phyloP scores from a whole-genome alignment of 2,113 vertebrate species.

The Erpornis zantholeuca region DNA sequence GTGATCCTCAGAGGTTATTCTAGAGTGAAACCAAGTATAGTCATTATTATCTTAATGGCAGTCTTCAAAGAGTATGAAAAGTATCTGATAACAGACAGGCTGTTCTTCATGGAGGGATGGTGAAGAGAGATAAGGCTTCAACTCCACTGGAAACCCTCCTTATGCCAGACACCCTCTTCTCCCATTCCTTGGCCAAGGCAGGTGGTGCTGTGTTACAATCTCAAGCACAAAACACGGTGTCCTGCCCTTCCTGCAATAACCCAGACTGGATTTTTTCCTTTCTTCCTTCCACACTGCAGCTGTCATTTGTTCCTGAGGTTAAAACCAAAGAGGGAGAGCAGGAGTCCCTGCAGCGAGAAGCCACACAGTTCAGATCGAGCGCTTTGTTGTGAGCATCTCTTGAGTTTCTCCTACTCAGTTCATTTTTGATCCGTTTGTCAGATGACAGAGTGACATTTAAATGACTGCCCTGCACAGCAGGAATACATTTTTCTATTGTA shows the following conservation, averaged over 20 bases:
- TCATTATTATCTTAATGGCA: not conserved
- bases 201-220: not conserved
- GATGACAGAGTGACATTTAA: constrained; percentile 71
- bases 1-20: not conserved
- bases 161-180: not conserved
- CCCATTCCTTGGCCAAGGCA: not conserved
- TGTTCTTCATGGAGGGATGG: not conserved
- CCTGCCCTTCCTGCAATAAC: not conserved
- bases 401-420: constrained; percentile 58
- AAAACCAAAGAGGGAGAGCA: constrained; percentile 67
- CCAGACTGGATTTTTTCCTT: not conserved
- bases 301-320: constrained; percentile 80
- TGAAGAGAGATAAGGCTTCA: constrained; percentile 21
- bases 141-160: not conserved
- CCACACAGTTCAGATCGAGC: constrained; percentile 60
- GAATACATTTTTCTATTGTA: constrained; percentile 83
- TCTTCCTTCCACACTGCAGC: constrained; percentile 34
- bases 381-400: constrained; percentile 69
- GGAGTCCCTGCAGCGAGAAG: constrained; percentile 69
- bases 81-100: not conserved
- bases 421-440: constrained; percentile 49
- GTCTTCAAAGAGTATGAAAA: not conserved
- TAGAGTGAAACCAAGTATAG: not conserved
- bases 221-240: not conserved
- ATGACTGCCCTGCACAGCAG: constrained; percentile 92